These are phyloP conservation scores for Cossypha niveicapilla DNA, from an alignment of 2,797 vertebrate genomes.

Conservation along the genomic window DNA sequence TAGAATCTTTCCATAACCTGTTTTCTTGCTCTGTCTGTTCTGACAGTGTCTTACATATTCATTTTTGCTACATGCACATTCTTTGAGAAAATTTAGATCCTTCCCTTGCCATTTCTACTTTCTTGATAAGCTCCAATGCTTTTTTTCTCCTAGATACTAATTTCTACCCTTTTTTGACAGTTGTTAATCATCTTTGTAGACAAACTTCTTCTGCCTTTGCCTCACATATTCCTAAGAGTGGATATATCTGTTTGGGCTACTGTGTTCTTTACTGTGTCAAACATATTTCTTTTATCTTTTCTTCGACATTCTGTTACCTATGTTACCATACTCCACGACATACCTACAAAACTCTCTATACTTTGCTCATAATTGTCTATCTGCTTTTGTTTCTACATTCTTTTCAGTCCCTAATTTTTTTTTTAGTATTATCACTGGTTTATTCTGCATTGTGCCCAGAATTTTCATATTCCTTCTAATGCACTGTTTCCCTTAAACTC, in stretches of 20 bases:
- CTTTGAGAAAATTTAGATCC: neutral
- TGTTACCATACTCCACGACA: neutral
- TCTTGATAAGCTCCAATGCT: neutral
- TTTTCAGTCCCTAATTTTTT: neutral
- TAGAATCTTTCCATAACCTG: neutral
- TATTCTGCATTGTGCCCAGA: neutral
- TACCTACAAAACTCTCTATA: neutral
- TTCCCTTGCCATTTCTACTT: neutral
- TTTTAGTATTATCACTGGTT: neutral
- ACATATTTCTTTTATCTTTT: neutral
- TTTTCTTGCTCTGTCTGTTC: neutral
- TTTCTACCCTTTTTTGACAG: neutral
- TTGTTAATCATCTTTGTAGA: neutral
- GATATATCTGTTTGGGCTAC: neutral
- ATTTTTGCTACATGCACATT: neutral
- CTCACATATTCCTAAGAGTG: neutral
- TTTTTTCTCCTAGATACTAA: neutral
- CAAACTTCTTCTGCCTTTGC: neutral
- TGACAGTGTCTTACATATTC: neutral
- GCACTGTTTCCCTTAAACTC: neutral
- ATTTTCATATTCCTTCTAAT: neutral
- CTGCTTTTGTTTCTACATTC: neutral
- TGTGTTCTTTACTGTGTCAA: neutral
- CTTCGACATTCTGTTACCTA: neutral
- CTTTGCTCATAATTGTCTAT: neutral